phyloP scores from a whole-genome alignment of 2,113 vertebrate genomes.

The Engraulis encrasicolus region DNA sequence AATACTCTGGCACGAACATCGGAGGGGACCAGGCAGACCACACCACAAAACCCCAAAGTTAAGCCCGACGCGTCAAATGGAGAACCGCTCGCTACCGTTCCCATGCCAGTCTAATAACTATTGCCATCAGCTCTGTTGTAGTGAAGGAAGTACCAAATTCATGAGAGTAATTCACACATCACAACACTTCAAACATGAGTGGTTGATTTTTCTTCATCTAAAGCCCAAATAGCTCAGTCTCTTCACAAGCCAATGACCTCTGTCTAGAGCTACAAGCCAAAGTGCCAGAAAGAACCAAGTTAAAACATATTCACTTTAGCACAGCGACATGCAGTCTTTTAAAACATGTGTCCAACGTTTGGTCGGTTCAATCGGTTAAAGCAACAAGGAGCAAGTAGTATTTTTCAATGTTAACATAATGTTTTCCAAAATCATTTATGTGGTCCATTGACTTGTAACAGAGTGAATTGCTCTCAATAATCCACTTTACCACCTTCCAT shows the following conservation, averaged over 20 bases:
- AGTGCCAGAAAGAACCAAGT: background rate
- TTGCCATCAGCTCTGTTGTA: background rate
- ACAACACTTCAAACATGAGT: background rate
- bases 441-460: no score
- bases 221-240: background rate
- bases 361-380: no score
- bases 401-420: no score
- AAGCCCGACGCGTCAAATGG: background rate
- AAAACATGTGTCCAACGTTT: no score
- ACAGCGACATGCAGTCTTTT: background rate
- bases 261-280: background rate
- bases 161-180: background rate
- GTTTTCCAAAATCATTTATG: no score
- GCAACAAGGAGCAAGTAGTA: no score
- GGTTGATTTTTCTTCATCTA: background rate
- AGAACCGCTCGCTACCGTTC: background rate
- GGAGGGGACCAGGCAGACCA: background rate
- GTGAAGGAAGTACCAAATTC: background rate
- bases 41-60: constrained; percentile 1
- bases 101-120: constrained; percentile 2
- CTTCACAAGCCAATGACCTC: background rate
- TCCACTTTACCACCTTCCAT: no score
- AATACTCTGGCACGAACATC: background rate
- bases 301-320: background rate
- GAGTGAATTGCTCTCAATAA: no score